These are phyloP conservation scores for Mugil cephalus DNA, from an alignment of 2,113 vertebrate species.

Conservation along the genomic window DNA sequence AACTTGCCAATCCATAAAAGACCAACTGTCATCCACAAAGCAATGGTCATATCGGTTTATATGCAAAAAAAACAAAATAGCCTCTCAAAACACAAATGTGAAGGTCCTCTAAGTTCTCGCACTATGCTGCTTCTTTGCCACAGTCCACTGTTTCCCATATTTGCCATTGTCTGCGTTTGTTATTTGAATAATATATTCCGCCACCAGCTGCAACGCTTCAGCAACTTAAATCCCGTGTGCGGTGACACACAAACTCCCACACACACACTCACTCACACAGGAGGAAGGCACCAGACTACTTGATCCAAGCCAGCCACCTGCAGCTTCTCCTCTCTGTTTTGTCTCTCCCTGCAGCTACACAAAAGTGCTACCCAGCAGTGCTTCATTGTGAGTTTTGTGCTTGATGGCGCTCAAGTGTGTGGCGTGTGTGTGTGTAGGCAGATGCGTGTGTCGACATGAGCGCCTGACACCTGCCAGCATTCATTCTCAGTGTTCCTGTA, in stretches of 20 bases:
- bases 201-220: slow-evolving; percentile 26
- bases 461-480: slow-evolving; percentile 50
- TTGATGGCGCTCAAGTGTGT: background rate
- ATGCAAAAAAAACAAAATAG: too few relatives aligned
- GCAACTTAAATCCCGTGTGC: slow-evolving; percentile 7
- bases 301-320: slow-evolving; percentile 55
- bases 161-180: background rate
- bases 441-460: slow-evolving; percentile 4
- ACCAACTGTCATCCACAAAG: too few relatives aligned
- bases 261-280: slow-evolving; percentile 13
- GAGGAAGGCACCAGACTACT: slow-evolving; percentile 28
- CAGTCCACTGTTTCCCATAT: background rate
- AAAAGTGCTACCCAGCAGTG: slow-evolving; percentile 52
- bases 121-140: background rate
- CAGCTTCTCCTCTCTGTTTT: slow-evolving; percentile 49
- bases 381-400: slow-evolving; percentile 38
- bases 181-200: slow-evolving; percentile 42
- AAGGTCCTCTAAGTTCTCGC: background rate
- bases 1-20: too few relatives aligned
- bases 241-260: slow-evolving; percentile 13
- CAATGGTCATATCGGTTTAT: too few relatives aligned
- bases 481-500: slow-evolving; percentile 6
- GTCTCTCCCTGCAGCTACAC: slow-evolving; percentile 43
- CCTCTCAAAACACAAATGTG: too few relatives aligned
- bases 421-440: slow-evolving; percentile 8